Conservation (phyloP, 2,113 vertebrate species). For the Chlamydotis undulata region DNA sequence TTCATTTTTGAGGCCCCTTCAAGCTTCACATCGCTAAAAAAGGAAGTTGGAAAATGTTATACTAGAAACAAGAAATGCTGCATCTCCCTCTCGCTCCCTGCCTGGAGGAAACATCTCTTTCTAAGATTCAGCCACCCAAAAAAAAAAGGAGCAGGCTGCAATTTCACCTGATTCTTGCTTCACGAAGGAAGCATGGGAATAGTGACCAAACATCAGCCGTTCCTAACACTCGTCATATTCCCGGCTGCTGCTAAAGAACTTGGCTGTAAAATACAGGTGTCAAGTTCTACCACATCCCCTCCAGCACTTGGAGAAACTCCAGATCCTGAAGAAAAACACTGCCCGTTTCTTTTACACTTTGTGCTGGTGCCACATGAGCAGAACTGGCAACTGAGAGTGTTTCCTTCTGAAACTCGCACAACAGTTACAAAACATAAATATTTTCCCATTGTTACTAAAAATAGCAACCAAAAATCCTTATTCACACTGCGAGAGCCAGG, state of each 20-base stretch:
- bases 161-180: neutral
- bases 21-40: conserved; percentile 32
- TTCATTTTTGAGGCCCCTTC: conserved; percentile 34
- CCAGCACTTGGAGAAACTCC: neutral
- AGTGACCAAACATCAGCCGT: accelerated
- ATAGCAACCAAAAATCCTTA: neutral
- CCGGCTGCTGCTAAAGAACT: neutral
- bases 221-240: accelerated
- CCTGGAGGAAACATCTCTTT: neutral
- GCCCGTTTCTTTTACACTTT: neutral
- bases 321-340: neutral
- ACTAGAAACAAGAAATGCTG: neutral
- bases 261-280: neutral
- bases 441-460: neutral
- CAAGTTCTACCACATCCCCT: neutral
- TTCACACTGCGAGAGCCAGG: neutral
- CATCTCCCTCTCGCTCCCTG: neutral
- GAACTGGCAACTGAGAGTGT: neutral
- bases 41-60: neutral
- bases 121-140: neutral
- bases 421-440: neutral
- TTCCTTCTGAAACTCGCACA: neutral
- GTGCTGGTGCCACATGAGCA: neutral
- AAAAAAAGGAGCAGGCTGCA: neutral
- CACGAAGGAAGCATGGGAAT: accelerated